These are phyloP conservation scores for Melanophora roralis DNA, from an alignment of 2,888 invertebrate species.

Conservation along the genomic window DNA sequence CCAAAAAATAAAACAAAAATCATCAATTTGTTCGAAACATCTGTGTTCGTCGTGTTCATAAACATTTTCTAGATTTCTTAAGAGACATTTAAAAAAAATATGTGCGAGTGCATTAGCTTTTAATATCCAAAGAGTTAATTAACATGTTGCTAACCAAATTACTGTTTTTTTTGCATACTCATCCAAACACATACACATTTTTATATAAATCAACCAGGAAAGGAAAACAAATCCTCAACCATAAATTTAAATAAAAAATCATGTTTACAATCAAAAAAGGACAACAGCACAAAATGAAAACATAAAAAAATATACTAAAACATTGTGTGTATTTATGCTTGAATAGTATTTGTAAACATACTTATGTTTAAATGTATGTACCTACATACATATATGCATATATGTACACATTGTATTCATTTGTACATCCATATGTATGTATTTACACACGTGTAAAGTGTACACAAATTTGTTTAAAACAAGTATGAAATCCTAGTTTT, in stretches of 20 bases:
- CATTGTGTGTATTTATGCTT: too few relatives aligned
- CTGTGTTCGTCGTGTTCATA: neutral
- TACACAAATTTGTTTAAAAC: slow-evolving; percentile 47
- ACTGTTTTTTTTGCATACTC: slow-evolving; percentile 26
- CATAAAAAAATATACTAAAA: neutral
- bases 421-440: neutral
- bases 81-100: slow-evolving; percentile 4
- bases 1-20: neutral
- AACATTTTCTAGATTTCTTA: slow-evolving; percentile 9
- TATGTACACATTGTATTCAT: neutral
- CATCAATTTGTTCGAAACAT: neutral
- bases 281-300: neutral
- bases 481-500: slow-evolving; percentile 10
- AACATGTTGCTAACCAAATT: slow-evolving; percentile 61
- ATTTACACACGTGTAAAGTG: neutral
- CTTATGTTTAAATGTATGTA: too few relatives aligned
- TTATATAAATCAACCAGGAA: too few relatives aligned
- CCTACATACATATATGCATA: neutral
- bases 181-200: neutral
- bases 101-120: slow-evolving; percentile 5
- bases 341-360: too few relatives aligned
- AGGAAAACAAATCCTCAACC: neutral
- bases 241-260: slow-evolving; percentile 18
- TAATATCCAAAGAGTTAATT: slow-evolving; percentile 52
- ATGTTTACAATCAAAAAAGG: slow-evolving; percentile 28